Conservation (phyloP, 2,888 invertebrate genomes). For the Odontocerum albicorne region DNA sequence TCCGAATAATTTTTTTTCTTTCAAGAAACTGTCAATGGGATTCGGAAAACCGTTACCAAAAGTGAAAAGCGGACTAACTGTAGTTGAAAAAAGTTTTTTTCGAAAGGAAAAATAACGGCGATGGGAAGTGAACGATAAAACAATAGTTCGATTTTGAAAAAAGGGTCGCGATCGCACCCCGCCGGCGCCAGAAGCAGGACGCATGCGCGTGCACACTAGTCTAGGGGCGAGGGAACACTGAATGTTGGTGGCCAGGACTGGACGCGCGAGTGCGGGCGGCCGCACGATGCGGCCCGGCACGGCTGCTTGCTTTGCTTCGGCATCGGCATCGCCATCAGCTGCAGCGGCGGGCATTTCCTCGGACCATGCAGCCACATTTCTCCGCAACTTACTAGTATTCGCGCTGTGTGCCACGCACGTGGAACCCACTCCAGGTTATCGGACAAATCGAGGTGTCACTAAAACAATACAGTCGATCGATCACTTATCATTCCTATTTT, state of each 20-base stretch:
- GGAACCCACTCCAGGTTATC: background rate
- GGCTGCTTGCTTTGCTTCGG: too few relatives aligned
- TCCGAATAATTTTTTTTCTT: too few relatives aligned
- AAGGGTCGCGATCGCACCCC: constrained; percentile 9
- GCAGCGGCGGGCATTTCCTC: constrained; percentile 3
- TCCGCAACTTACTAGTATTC: background rate
- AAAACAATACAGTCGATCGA: too few relatives aligned
- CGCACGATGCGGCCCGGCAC: constrained; percentile 4
- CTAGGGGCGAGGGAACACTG: constrained; percentile 28
- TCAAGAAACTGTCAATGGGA: too few relatives aligned
- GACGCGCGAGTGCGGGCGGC: constrained; percentile 10
- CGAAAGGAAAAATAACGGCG: background rate
- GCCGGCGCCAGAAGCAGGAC: background rate
- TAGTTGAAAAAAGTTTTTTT: background rate
- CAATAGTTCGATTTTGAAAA: constrained; percentile 15
- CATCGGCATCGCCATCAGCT: background rate
- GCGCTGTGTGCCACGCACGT: background rate
- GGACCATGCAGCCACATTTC: background rate
- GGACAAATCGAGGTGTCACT: too few relatives aligned
- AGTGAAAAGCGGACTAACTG: too few relatives aligned
- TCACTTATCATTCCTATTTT: too few relatives aligned
- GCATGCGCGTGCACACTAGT: constrained; percentile 29
- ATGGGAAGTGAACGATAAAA: background rate
- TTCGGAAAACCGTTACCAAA: too few relatives aligned
- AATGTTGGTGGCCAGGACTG: too few relatives aligned